phyloP scores from a whole-genome alignment of 2,797 vertebrate species.

The Limnodromus scolopaceus region DNA sequence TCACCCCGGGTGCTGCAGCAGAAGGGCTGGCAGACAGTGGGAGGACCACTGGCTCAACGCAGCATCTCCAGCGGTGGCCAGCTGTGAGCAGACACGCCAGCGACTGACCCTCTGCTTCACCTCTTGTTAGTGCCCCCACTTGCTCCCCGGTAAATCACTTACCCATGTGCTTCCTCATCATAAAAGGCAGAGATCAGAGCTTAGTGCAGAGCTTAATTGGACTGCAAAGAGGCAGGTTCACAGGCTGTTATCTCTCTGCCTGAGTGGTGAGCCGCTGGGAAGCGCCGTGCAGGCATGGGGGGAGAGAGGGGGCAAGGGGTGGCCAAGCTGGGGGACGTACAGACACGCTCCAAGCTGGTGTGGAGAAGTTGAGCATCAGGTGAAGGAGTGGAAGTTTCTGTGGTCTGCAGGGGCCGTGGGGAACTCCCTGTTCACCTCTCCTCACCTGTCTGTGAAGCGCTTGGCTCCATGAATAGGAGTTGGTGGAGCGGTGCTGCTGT shows the following conservation, averaged over 20 bases:
- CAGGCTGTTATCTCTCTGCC: rapidly evolving
- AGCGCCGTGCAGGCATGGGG: not conserved
- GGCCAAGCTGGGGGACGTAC: not conserved
- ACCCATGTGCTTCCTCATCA: not conserved
- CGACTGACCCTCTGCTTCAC: not conserved
- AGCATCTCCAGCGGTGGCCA: rapidly evolving
- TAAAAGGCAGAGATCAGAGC: not conserved
- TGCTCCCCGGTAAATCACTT: not conserved
- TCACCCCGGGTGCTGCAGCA: not conserved
- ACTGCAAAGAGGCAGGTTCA: not conserved
- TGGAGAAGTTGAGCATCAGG: not conserved
- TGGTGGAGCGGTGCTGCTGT: rapidly evolving
- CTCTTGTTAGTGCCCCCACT: not conserved
- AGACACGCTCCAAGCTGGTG: no score
- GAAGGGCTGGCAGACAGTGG: not conserved
- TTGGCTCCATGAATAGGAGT: not conserved
- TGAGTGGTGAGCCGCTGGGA: rapidly evolving
- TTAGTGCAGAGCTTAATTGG: not conserved
- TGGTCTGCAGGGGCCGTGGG: not conserved
- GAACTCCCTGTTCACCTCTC: not conserved
- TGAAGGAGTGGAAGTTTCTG: not conserved
- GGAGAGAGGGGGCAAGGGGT: not conserved
- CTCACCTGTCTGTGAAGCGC: not conserved
- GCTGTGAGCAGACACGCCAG: not conserved
- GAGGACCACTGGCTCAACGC: not conserved